phyloP scores from a whole-genome alignment of 2,888 invertebrate species.

The Cataglyphis rosenhaueri region DNA sequence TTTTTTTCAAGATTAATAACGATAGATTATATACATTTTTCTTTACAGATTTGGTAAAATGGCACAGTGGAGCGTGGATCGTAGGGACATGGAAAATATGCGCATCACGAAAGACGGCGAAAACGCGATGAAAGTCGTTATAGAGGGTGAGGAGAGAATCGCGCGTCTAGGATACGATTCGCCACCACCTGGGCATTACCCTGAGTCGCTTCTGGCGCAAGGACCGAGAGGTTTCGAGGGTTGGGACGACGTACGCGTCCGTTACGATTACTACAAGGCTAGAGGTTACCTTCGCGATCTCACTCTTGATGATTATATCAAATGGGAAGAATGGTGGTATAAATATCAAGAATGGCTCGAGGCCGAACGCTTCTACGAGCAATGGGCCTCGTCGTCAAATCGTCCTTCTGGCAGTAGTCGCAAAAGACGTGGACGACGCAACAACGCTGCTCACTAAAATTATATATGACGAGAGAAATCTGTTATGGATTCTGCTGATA shows the following conservation, averaged over 20 bases:
- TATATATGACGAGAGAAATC: conserved; percentile 26
- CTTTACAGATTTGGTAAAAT: conserved; percentile 92
- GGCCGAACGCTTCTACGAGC: conserved; percentile 91
- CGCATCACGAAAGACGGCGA: conserved; percentile 93
- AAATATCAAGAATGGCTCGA: conserved; percentile 96
- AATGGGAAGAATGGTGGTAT: conserved; percentile 98
- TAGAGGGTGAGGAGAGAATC: conserved; percentile 88
- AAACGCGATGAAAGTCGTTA: conserved; percentile 90
- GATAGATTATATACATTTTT: conserved; percentile 3
- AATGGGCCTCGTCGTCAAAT: conserved; percentile 87
- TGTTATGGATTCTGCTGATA: conserved; percentile 54
- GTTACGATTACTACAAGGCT: conserved; percentile 96
- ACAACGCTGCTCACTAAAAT: conserved; percentile 79
- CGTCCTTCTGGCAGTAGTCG: conserved; percentile 85
- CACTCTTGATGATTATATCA: conserved; percentile 93
- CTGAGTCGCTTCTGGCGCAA: conserved; percentile 91
- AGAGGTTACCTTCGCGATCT: conserved; percentile 93
- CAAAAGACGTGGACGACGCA: conserved; percentile 81
- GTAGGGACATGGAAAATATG: conserved; percentile 95
- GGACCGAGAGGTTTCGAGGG: conserved; percentile 91
- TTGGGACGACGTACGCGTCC: conserved; percentile 95
- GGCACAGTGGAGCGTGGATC: conserved; percentile 95
- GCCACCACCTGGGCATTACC: conserved; percentile 91
- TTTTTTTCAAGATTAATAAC: not conserved
- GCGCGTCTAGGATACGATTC: conserved; percentile 87